Conservation (phyloP, 2,797 vertebrate species). For the Malacoctenus gilli region DNA sequence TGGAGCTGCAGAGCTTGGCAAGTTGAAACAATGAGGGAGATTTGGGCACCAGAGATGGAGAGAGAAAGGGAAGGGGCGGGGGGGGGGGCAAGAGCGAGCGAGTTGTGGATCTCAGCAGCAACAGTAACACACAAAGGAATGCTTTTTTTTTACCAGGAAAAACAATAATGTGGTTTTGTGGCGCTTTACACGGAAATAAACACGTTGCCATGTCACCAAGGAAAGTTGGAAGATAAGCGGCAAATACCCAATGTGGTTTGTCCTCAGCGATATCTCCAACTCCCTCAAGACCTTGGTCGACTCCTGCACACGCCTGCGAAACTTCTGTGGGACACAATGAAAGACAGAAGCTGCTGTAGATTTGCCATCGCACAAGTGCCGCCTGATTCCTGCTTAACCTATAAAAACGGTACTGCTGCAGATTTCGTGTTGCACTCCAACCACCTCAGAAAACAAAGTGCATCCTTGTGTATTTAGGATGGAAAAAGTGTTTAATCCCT, state of each 20-base stretch:
- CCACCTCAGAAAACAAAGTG: background rate
- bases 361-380: slow-evolving; percentile 78
- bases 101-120: slow-evolving; percentile 61
- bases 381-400: background rate
- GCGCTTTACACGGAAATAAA: slow-evolving; percentile 20
- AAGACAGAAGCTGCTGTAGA: slow-evolving; percentile 28
- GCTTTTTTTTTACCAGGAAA: slow-evolving; percentile 63
- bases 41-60: slow-evolving; percentile 62
- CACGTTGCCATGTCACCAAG: slow-evolving; percentile 17
- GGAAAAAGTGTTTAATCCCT: no score
- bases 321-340: slow-evolving; percentile 85
- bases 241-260: slow-evolving; percentile 96
- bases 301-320: slow-evolving; percentile 93
- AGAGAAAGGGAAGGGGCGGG: no score
- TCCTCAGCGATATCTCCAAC: slow-evolving; percentile 96
- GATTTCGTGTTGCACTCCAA: background rate
- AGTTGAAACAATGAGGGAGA: slow-evolving; percentile 69
- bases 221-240: slow-evolving; percentile 31
- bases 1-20: slow-evolving; percentile 71
- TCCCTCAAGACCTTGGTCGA: slow-evolving; percentile 95
- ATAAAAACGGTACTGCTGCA: background rate
- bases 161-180: slow-evolving; percentile 50
- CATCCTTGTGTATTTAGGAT: no score
- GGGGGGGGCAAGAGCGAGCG: slow-evolving; percentile 31
- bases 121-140: slow-evolving; percentile 59